Base-by-base conservation (phyloP, 1,140 invertebrate species). In the Drosophila ironensis region DNA sequence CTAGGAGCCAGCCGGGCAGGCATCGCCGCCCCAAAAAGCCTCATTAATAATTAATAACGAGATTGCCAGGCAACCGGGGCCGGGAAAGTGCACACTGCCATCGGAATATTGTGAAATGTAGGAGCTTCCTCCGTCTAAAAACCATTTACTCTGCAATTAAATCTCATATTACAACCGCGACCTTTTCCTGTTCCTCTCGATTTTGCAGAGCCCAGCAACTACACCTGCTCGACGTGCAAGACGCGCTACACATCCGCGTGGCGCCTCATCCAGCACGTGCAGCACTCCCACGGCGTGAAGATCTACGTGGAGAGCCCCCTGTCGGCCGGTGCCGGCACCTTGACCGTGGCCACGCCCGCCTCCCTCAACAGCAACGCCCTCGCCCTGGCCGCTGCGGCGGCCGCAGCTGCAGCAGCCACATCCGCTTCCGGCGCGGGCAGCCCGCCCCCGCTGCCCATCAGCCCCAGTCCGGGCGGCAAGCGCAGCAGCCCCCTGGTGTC, bases 181-280 rank as follows among this genome's bases (percentile, higher is more conserved):
- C 20, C 6, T 2, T 0, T 2, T 7, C 2, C 0, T 12, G 25
- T 0, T 33, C n/a, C 0, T 94, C n/a, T n/a, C n/a, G n/a, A n/a
- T n/a, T n/a, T n/a, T n/a, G 37, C 95, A 99, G 98, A 99, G 92
- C 98, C 98, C 59, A 95, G 95, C 90, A 96, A 96, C 92, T 96
- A 98, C 89, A 94, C 97, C 30, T 99, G 98, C 90, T 97, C 94
- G 11, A 98, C 97, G 24, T 99, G 98, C 91, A 97, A 97, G 72
- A 94, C 95, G 46, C 93, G 96, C 33, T 93, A 96, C 45, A 93
- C 94, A 70, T 98, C 97, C 16, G 97, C 98, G 0, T 99, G 98
- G 98, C 93, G 94, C 37, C 92, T 99, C 61, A 93, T 99, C 7
- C 97, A 98, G 89, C 98, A 99, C 89, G 97, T 96, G 11, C 98